Conservation (phyloP, 2,797 vertebrate species). For the Pteronotus mesoamericanus region DNA sequence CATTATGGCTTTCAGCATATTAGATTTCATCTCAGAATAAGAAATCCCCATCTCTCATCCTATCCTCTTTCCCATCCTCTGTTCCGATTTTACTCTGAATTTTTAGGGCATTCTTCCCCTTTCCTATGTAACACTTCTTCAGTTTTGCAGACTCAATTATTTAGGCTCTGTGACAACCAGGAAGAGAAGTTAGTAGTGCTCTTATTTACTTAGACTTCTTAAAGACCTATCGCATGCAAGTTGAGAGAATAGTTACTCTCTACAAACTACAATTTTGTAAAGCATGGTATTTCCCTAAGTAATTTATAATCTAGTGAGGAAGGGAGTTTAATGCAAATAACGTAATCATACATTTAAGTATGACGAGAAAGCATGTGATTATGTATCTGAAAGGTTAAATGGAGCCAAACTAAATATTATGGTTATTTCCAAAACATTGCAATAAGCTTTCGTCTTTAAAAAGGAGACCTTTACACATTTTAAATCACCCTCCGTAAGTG, state of each 20-base stretch:
- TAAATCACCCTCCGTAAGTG: background rate
- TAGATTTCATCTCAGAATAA: background rate
- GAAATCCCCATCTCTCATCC: background rate
- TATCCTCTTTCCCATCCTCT: background rate
- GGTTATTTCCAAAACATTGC: background rate
- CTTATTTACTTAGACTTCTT: constrained; percentile 4
- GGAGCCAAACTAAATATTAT: background rate
- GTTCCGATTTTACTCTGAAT: background rate
- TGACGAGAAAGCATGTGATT: background rate
- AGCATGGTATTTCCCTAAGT: background rate
- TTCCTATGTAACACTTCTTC: background rate
- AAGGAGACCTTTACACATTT: background rate
- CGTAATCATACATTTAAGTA: background rate
- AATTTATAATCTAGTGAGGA: background rate
- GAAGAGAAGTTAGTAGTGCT: background rate
- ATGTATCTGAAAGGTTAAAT: background rate
- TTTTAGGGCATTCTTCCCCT: background rate
- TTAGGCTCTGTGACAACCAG: background rate
- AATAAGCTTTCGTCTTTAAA: background rate
- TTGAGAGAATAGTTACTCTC: background rate
- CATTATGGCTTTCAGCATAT: background rate
- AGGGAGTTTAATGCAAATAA: background rate
- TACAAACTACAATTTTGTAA: background rate
- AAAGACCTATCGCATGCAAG: background rate
- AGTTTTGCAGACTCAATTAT: background rate